Percentiles rank a stretch among this genome's conserved stretches.
Evolutionary conservation across 2,888 invertebrate genomes (phyloP).

Genomic region (Lutraria lutraria): DNA sequence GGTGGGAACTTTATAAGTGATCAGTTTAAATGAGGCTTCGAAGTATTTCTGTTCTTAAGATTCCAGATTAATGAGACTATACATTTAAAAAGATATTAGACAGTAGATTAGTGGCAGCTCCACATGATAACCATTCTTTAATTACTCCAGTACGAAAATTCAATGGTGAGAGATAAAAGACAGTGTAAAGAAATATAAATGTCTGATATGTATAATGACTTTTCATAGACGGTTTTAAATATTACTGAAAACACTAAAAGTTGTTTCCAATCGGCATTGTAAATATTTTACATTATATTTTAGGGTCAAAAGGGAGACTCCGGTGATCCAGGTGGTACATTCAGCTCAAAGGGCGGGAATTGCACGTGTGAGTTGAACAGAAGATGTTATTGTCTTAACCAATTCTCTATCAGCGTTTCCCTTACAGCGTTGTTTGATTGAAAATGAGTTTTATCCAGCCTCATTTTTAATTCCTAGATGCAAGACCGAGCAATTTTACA

Average conservation of each 20-base stretch:
- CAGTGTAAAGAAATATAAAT: background rate
- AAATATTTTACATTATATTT: background rate
- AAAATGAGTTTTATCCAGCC: no score
- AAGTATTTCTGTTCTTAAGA: background rate
- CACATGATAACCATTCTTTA: background rate
- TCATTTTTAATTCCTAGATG: no score
- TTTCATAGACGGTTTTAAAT: no score
- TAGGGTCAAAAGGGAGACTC: slow-evolving; percentile 61
- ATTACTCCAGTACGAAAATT: background rate
- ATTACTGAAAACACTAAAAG: no score
- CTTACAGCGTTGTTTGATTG: background rate
- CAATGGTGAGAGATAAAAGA: background rate
- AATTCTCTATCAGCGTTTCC: background rate
- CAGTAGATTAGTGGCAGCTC: background rate
- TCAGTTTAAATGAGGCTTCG: background rate
- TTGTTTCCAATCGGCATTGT: no score
- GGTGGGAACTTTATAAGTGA: background rate
- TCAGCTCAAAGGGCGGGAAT: slow-evolving; percentile 39
- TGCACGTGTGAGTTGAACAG: slow-evolving; percentile 56
- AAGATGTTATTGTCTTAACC: background rate
- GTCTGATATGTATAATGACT: background rate
- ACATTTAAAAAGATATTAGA: background rate
- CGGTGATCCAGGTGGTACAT: slow-evolving; percentile 53
- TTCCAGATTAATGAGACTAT: background rate
- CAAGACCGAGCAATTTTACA: no score